These are phyloP conservation scores for Eupithecia insigniata DNA, from an alignment of 2,888 invertebrate genomes.

Conservation along the genomic window DNA sequence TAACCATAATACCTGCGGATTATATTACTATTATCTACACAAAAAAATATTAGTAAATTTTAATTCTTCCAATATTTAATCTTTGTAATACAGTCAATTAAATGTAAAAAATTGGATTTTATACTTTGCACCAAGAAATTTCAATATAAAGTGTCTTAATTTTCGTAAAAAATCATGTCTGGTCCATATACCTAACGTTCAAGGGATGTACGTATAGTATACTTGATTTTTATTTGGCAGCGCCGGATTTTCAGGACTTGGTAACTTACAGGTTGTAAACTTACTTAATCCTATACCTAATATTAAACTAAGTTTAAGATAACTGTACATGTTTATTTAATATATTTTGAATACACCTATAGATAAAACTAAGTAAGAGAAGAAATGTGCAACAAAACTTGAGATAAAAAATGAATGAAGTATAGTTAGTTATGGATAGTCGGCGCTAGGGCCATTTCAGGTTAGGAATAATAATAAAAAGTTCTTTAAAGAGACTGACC, in stretches of 20 bases:
- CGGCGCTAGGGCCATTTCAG: conserved; percentile 34
- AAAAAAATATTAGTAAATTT: not conserved
- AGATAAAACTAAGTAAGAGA: conserved; percentile 6
- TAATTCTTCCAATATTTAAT: not conserved
- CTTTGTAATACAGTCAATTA: not conserved
- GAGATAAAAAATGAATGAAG: conserved; percentile 23
- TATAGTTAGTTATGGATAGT: conserved; percentile 31
- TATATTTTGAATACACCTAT: not conserved
- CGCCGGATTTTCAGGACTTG: conserved; percentile 16
- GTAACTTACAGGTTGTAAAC: conserved; percentile 14
- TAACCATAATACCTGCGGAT: not conserved
- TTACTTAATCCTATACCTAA: conserved; percentile 8
- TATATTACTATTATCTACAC: not conserved
- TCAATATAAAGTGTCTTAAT: not conserved
- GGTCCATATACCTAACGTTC: not conserved
- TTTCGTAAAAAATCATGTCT: not conserved
- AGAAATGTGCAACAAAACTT: conserved; percentile 28
- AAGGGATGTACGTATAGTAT: not conserved
- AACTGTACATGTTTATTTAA: conserved; percentile 26
- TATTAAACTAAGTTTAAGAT: conserved; percentile 11
- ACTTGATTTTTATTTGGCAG: conserved; percentile 16
- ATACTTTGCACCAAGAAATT: not conserved
- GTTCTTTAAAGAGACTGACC: conserved; percentile 2
- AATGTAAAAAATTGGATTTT: not conserved
- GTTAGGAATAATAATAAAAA: conserved; percentile 17